These are phyloP conservation scores for Tursiops truncatus DNA, from an alignment of 2,113 vertebrate species.

Conservation along the genomic window DNA sequence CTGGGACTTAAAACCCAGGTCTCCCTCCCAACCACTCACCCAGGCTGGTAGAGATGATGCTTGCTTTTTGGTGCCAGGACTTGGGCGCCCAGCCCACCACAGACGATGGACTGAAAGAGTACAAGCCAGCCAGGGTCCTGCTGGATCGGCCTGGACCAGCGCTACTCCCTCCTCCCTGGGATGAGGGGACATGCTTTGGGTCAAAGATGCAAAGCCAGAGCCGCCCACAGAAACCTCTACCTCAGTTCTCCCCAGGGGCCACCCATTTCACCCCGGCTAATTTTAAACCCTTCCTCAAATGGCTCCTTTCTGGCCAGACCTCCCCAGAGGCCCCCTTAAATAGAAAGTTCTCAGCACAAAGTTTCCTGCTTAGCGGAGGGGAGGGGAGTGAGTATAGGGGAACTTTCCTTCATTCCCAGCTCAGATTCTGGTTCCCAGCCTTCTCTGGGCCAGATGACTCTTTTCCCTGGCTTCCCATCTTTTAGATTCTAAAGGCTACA, in stretches of 20 bases:
- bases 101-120: background rate
- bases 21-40: background rate
- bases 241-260: conserved; percentile 34
- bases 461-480: background rate
- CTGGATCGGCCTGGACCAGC: background rate
- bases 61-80: background rate
- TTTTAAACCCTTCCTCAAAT: conserved; percentile 68
- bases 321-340: conserved; percentile 66
- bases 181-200: background rate
- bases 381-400: background rate
- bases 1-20: background rate
- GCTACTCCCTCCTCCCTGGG: background rate
- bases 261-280: conserved; percentile 50
- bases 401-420: background rate
- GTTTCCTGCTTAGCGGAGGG: conserved; percentile 38
- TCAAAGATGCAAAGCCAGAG: background rate
- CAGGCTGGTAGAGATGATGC: background rate
- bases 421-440: background rate
- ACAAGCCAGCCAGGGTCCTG: background rate
- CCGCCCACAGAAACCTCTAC: background rate
- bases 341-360: conserved; percentile 61
- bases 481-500: background rate
- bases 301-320: conserved; percentile 42
- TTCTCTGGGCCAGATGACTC: background rate
- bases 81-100: background rate